These are phyloP conservation scores for Drosophila kokeensis DNA, from an alignment of 2,888 invertebrate genomes.

Conservation along the genomic window DNA sequence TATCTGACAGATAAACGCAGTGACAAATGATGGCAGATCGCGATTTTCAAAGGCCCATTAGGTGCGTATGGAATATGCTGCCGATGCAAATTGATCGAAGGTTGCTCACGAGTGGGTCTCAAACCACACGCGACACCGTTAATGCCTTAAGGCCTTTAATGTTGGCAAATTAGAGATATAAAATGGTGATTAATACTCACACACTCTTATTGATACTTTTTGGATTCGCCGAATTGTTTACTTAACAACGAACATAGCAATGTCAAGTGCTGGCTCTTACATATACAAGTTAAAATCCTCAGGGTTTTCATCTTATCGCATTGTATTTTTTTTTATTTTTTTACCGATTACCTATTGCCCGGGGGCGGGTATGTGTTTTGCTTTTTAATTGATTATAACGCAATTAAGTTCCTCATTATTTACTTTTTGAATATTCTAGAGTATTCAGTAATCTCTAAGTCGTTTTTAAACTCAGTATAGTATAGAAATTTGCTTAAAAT, in stretches of 20 bases:
- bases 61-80: constrained; percentile 42
- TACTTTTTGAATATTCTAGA: neutral
- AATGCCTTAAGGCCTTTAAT: constrained; percentile 15
- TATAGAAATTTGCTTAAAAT: too few relatives aligned
- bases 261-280: constrained; percentile 18
- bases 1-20: constrained; percentile 40
- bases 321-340: neutral
- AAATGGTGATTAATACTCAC: constrained; percentile 14
- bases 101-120: constrained; percentile 32
- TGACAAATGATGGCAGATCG: constrained; percentile 47
- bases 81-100: constrained; percentile 50
- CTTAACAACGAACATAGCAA: constrained; percentile 9
- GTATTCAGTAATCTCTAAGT: neutral
- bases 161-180: constrained; percentile 21
- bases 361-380: too few relatives aligned
- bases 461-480: too few relatives aligned
- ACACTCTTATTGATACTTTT: constrained; percentile 22
- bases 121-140: constrained; percentile 29
- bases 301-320: constrained; percentile 31
- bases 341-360: constrained; percentile 8
- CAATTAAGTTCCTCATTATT: neutral
- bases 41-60: constrained; percentile 26
- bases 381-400: neutral
- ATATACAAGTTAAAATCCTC: neutral
- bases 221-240: constrained; percentile 11